Base-by-base conservation (phyloP, 1,140 invertebrate genomes). In the Ctenoplectra terminalis region DNA sequence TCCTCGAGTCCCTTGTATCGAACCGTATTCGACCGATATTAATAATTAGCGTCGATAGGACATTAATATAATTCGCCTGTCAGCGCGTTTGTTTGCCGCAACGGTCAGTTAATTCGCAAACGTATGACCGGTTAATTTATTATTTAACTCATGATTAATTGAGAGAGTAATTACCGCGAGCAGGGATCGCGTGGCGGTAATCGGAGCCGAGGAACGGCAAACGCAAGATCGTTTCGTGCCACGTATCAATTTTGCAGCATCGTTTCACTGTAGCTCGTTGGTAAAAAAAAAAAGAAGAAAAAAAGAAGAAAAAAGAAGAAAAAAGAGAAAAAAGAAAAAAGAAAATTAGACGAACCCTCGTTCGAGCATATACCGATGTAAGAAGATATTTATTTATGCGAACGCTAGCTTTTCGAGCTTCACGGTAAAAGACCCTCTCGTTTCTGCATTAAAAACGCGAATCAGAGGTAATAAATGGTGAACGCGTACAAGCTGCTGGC, bases 121-220 rank as follows among this genome's bases (percentile, higher is more conserved):
- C 50, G 31, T 34, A 77, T n/a, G 37, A 20, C 26, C 15, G n/a
- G 20, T 17, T 17, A 43, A 56, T 77, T 34, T 77, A 67, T 77
- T 67, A 67, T 77, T 67, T 77, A 77, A 23, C 37, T 43, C 26
- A 1, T 67, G 63, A 77, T 77, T 77, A 77, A 77, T 77, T 52
- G 7, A 40, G 11, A 15, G 37, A 9, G 40, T 56, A 77, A 67
- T 67, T 67, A 46, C 26, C 26, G 11, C 34, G 15, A 8, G 26
- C 46, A 11, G 29, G 2, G 46, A 66, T 66, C n/a, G 48, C n/a
- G 60, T 40, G 29, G n/a, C 73, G 34, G 13, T 40, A 54, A 66
- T 40, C 34, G 37, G 29, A 50, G 66, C 29, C 31, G 7, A 43
- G 23, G 13, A n/a, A 17, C 8, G 9, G 20, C 40, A 4, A 3